Evolutionary conservation across 2,888 invertebrate genomes (phyloP).

Genomic region (Ophonus ardosiacus): DNA sequence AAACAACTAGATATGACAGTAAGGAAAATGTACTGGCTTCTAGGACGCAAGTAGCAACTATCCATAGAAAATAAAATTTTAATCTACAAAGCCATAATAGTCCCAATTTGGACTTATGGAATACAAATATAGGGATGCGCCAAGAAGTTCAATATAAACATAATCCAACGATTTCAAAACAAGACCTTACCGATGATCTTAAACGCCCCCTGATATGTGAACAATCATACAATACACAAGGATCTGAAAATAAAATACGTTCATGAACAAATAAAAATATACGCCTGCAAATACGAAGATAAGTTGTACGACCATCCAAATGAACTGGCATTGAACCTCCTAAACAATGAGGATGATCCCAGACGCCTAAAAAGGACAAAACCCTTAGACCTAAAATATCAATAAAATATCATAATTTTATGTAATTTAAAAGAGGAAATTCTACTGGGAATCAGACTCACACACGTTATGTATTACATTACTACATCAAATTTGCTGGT

Average conservation of each 20-base stretch:
- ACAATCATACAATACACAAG: not conserved
- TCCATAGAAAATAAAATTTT: not conserved
- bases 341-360: not conserved
- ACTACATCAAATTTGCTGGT: not conserved
- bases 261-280: no score
- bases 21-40: conserved; percentile 12
- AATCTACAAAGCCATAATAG: not conserved
- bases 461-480: no score
- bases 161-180: conserved; percentile 51
- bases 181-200: not conserved
- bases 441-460: not conserved
- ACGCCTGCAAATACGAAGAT: not conserved
- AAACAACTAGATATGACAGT: conserved; percentile 23
- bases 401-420: not conserved
- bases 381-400: not conserved
- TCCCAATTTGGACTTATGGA: conserved; percentile 56
- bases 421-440: not conserved
- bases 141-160: conserved; percentile 2
- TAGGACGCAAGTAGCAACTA: conserved; percentile 22
- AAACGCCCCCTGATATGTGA: not conserved
- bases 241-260: no score
- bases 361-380: no score
- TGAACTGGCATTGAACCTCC: not conserved
- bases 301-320: not conserved
- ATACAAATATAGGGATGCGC: conserved; percentile 55